These are phyloP conservation scores for Nematostella vectensis DNA, from an alignment of 92 coral and sea anemone species.

Conservation along the genomic window DNA sequence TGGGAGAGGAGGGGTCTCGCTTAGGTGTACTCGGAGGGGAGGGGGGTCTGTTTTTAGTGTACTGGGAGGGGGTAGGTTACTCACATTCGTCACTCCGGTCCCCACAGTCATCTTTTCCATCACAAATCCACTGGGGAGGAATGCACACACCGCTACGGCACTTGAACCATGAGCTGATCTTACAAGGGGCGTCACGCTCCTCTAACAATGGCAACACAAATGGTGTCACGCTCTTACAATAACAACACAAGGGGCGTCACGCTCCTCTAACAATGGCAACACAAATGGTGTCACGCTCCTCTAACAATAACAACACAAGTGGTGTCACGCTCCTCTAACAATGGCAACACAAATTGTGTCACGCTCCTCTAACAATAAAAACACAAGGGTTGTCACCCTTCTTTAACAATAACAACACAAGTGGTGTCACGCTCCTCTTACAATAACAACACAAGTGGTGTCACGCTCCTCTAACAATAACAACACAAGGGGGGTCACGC, in stretches of 20 bases:
- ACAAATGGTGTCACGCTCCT: too few relatives aligned
- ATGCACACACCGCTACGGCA: conserved; percentile 55
- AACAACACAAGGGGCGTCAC: conserved; percentile 37
- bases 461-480: conserved; percentile 7
- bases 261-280: conserved; percentile 7
- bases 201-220: background rate
- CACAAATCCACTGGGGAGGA: conserved; percentile 66
- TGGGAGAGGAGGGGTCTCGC: too few relatives aligned
- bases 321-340: conserved; percentile 7
- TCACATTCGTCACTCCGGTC: conserved; percentile 72
- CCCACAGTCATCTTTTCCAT: conserved; percentile 85
- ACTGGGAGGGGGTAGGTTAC: too few relatives aligned
- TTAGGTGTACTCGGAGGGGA: too few relatives aligned
- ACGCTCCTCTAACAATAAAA: too few relatives aligned
- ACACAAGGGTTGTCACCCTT: conserved; percentile 36
- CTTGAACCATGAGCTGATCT: conserved; percentile 41
- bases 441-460: conserved; percentile 48
- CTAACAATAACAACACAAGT: too few relatives aligned
- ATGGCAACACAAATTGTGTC: background rate
- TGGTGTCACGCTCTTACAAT: too few relatives aligned
- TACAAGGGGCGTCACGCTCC: conserved; percentile 36
- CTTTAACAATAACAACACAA: background rate
- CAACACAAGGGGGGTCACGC: too few relatives aligned
- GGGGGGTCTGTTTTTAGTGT: too few relatives aligned
- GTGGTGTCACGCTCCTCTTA: too few relatives aligned